Percentiles rank a stretch among this genome's conserved stretches.
Evolutionary conservation across 1,140 invertebrate genomes (phyloP).

Genomic region (Tetranychus cinnabarinus): DNA sequence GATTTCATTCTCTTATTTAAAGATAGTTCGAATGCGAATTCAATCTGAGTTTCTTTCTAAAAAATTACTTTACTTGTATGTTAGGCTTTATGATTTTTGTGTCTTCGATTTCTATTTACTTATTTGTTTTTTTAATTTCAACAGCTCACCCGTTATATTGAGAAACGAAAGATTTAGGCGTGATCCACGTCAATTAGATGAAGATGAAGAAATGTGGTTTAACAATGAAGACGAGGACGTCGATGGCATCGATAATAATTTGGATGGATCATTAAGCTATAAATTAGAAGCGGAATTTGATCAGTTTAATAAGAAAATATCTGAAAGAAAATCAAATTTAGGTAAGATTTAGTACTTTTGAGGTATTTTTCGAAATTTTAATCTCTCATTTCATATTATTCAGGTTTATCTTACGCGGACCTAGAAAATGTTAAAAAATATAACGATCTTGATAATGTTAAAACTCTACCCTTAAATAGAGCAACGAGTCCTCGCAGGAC

Average conservation of each 20-base stretch:
- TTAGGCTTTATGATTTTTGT: neutral
- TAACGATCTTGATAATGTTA: constrained; percentile 12
- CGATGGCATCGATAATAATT: constrained; percentile 34
- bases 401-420: neutral
- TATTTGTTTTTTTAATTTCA: constrained; percentile 5
- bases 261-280: constrained; percentile 22
- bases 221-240: constrained; percentile 64
- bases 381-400: neutral
- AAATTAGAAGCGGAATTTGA: constrained; percentile 34
- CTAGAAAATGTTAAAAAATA: constrained; percentile 2
- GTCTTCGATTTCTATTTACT: neutral
- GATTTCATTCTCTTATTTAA: too few relatives aligned
- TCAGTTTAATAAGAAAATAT: constrained; percentile 28
- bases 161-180: constrained; percentile 55
- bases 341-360: constrained; percentile 6
- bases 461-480: constrained; percentile 8
- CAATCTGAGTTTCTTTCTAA: too few relatives aligned
- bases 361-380: neutral
- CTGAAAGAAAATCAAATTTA: constrained; percentile 17
- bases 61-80: neutral
- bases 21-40: too few relatives aligned
- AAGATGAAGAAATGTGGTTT: constrained; percentile 98
- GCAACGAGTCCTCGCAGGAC: constrained; percentile 9
- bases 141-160: constrained; percentile 41
- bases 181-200: constrained; percentile 73